Evolutionary conservation across 2,113 vertebrate species (phyloP), one percentile per base, ranked within the genome.

Genomic region (Tragelaphus scriptus): DNA sequence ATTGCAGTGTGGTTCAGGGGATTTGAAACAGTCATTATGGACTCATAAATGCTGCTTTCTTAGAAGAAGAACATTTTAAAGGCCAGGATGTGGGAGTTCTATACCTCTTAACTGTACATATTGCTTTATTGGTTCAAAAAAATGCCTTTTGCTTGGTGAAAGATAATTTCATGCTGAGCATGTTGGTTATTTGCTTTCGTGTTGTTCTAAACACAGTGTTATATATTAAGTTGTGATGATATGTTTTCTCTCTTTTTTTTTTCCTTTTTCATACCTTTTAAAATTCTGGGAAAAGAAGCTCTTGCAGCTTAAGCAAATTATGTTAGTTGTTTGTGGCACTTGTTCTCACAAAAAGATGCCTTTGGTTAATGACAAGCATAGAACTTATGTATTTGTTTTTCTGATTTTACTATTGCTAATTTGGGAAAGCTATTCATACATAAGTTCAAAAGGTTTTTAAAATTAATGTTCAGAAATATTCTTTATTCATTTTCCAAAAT

Each of bases 51-150:
- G 88, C 95, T 96, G 59, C 36, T 95, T 98, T 97, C 90, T 98
- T 82, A 77, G 79, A 87, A 95, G 49, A 92, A 93, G 86, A 96
- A 92, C 61, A 94, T 87, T 92, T 53, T 93, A 96, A 97, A 98
- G 96, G 97, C 96, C 94, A 92, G 80, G 44, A 92, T 97, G 91
- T 97, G 63, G 94, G 96, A 98, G 96, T 96, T 96, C 14, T 95
- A 2, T 94, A 88, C 88, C 87, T 97, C 65, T 79, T 97, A 94
- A 94, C 68, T 94, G 85, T 93, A 68, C 53, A 93, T 94, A 47
- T 7, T 95, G 90, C 71, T 97, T 87, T 95, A 94, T 91, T 2
- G 2, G 65, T 97, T 1, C 63, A 81, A 81, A 88, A 88, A 94
- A 96, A 96, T 89, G 25, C 17, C 61, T 89, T 94, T 92, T 94